Base-by-base conservation (phyloP, 2,113 vertebrate species). In the Mirza zaza region DNA sequence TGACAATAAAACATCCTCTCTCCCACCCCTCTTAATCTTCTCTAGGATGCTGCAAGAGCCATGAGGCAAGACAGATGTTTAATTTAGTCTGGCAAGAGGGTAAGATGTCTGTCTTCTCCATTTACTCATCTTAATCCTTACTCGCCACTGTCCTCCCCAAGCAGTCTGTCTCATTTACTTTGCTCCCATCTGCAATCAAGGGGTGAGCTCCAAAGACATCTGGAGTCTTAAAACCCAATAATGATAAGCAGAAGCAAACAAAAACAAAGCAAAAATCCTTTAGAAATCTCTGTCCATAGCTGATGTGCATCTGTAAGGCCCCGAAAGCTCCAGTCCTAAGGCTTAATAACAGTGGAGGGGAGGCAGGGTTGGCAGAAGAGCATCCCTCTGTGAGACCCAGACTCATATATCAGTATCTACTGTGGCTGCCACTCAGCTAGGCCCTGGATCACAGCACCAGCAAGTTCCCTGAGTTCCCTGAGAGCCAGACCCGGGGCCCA, bases 61-160 rank as follows among this genome's bases (percentile, higher is more conserved):
- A 82, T 76, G 79, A 76, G 61, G 75, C 91, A 94, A 96, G 61
- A 63, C 94, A 96, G 96, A 97, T 90, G 93, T 90, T 97, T 98
- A 65, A 94, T 97, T 97, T 75, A 84, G 76, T 83, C 95, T 87
- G 70, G 73, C 73, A 90, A 95, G 90, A 87, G 90, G 95, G 75
- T 34, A 73, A 77, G 42, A 90, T 92, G 87, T 67, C 91, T 93
- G 93, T 91, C 96, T 95, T 67, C 84, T 50, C 92, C 92, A 52
- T 96, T 97, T 97, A 68, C 87, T 98, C 88, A 83, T 94, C 86
- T 95, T 96, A 94, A 95, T 97, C 90, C 95, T 94, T 97, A 97
- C 97, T 95, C 96, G 87, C 57, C 91, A 93, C 87, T 42, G 2
- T 87, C 95, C 63, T 93, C 93, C 89, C 90, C 87, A 86, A 87